Base-by-base conservation (phyloP, 2,113 vertebrate species). In the Tetraodon nigroviridis region DNA sequence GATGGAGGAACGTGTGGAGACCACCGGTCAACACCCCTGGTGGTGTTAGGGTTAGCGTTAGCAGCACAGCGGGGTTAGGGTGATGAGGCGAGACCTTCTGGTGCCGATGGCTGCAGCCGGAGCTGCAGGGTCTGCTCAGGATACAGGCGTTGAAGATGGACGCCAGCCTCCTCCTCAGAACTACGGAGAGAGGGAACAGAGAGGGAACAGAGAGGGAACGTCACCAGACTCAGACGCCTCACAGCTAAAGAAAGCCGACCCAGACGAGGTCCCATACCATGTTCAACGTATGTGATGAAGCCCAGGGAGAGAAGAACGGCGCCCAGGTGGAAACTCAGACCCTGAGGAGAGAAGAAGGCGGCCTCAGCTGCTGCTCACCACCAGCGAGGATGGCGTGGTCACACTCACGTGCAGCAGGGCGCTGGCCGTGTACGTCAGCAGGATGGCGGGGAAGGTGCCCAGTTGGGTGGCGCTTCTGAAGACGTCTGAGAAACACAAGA, bases 221-320 rank as follows among this genome's bases (percentile, higher is more conserved):
- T 6, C 32, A 12, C 11, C 32, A 11, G 10, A n/a, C n/a, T n/a
- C n/a, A n/a, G n/a, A n/a, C n/a, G n/a, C n/a, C n/a, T n/a, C n/a
- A n/a, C n/a, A n/a, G n/a, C n/a, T n/a, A n/a, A n/a, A n/a, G n/a
- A n/a, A n/a, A n/a, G n/a, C n/a, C n/a, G 16, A 46, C 32, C 17
- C n/a, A 41, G 4, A 58, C 42, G 15, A 27, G 16, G 8, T 22
- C 8, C 51, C 65, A 7, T 81, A 96, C 94, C 92, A 0, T 96
- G 94, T 73, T 96, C 94, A 47, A 93, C 90, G 0, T 96, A 96
- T 11, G 94, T 96, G 84, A 96, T 93, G 78, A 96, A 93, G 3
- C 92, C 93, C 55, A 96, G 74, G 3, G 93, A 94, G 3, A 96
- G 79, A 29, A 96, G 87, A 14, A 94, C 93, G 0, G 93, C 93